Evolutionary conservation across 1,140 invertebrate genomes (phyloP).

Genomic region (Caerostris extrusa): DNA sequence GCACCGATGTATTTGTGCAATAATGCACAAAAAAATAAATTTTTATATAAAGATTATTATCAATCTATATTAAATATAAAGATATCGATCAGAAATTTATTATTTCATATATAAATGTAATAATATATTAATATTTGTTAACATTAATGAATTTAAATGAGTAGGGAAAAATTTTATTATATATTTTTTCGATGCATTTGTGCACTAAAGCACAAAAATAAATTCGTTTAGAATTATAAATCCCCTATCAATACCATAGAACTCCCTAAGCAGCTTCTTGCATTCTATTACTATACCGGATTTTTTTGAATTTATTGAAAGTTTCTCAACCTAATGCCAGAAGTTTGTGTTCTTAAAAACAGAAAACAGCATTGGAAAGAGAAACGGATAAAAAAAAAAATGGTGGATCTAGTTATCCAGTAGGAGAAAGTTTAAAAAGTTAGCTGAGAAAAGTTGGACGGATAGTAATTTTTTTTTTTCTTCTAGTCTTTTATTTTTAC

Average conservation of each 20-base stretch:
- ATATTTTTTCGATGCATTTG: not conserved
- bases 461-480: not conserved
- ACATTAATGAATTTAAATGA: too few species aligned
- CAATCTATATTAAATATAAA: too few species aligned
- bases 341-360: constrained; percentile 47
- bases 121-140: too few species aligned
- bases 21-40: not conserved
- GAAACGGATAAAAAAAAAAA: not conserved
- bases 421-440: constrained; percentile 69
- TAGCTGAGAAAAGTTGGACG: constrained; percentile 32
- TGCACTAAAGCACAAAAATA: not conserved
- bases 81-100: too few species aligned
- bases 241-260: not conserved
- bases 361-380: constrained; percentile 1
- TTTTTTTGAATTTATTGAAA: constrained; percentile 27
- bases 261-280: not conserved
- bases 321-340: constrained; percentile 33
- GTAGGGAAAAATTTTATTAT: too few species aligned
- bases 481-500: constrained; percentile 51
- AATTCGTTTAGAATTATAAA: not conserved
- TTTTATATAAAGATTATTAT: too few species aligned
- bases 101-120: too few species aligned
- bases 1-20: not conserved
- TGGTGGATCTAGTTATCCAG: constrained; percentile 34
- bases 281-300: constrained; percentile 9